Evolutionary conservation across 1,140 invertebrate genomes (phyloP).

Genomic region (Nixonia krombeini): DNA sequence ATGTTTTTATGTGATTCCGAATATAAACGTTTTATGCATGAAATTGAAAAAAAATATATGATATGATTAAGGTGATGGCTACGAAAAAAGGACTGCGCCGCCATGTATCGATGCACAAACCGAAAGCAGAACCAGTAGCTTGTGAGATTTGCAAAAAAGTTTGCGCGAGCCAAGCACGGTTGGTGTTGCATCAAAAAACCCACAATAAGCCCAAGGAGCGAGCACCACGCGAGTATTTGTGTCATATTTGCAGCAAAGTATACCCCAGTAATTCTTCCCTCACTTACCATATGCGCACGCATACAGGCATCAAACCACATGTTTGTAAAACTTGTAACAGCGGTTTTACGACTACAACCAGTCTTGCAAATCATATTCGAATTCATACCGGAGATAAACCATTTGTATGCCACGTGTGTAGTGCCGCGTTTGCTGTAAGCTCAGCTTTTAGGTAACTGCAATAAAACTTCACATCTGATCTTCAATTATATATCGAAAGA

Average conservation of each 20-base stretch:
- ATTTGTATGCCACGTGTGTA: slow-evolving; percentile 70
- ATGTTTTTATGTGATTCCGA: too few species aligned
- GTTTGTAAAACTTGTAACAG: slow-evolving; percentile 71
- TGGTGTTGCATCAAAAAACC: slow-evolving; percentile 65
- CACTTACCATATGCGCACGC: slow-evolving; percentile 71
- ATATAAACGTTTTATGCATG: too few species aligned
- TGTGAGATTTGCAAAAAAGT: slow-evolving; percentile 69
- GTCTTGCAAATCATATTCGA: slow-evolving; percentile 67
- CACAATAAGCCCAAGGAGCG: slow-evolving; percentile 68
- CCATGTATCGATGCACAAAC: slow-evolving; percentile 68
- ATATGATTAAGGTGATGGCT: slow-evolving; percentile 59
- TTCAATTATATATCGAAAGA: too few species aligned
- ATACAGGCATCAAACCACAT: slow-evolving; percentile 68
- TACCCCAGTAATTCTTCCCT: slow-evolving; percentile 70
- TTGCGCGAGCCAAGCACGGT: slow-evolving; percentile 65
- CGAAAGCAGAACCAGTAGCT: slow-evolving; percentile 66
- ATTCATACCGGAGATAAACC: slow-evolving; percentile 70
- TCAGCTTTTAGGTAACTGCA: slow-evolving; percentile 59
- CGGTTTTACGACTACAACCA: slow-evolving; percentile 69
- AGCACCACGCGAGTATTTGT: slow-evolving; percentile 66
- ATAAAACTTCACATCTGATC: too few species aligned
- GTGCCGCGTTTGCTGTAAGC: slow-evolving; percentile 68
- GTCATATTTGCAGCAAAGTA: slow-evolving; percentile 70
- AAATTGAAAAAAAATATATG: too few species aligned
- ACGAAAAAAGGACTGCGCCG: slow-evolving; percentile 67